These are phyloP conservation scores for Buceros bicornis DNA, from an alignment of 2,797 vertebrate species.

Conservation along the genomic window DNA sequence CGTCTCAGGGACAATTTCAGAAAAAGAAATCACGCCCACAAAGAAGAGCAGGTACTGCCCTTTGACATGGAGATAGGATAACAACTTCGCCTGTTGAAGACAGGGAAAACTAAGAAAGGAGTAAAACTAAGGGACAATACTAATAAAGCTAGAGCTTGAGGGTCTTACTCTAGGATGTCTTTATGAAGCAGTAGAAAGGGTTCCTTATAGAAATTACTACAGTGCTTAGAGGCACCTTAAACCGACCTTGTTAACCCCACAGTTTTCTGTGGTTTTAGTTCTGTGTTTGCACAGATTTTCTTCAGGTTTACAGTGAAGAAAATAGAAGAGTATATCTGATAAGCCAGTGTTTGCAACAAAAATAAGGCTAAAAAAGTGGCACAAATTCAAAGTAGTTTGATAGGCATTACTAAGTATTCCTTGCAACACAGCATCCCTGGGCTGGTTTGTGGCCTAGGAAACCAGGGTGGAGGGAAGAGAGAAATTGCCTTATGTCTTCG, in stretches of 20 bases:
- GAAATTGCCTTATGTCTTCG: too few species aligned
- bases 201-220: background rate
- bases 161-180: background rate
- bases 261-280: background rate
- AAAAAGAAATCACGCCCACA: background rate
- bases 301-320: background rate
- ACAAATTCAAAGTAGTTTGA: background rate
- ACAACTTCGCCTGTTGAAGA: background rate
- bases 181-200: background rate
- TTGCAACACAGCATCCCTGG: background rate
- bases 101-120: background rate
- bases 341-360: background rate
- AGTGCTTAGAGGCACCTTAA: background rate
- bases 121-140: background rate
- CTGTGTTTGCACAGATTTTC: background rate
- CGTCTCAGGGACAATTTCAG: background rate
- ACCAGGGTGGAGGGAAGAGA: too few species aligned
- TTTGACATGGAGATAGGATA: background rate
- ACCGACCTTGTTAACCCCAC: background rate
- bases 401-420: background rate
- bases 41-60: background rate
- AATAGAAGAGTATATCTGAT: background rate
- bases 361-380: background rate
- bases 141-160: background rate
- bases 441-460: too few species aligned